These are phyloP conservation scores for Mechanitis mazaeus DNA, from an alignment of 2,888 invertebrate genomes.

Conservation along the genomic window DNA sequence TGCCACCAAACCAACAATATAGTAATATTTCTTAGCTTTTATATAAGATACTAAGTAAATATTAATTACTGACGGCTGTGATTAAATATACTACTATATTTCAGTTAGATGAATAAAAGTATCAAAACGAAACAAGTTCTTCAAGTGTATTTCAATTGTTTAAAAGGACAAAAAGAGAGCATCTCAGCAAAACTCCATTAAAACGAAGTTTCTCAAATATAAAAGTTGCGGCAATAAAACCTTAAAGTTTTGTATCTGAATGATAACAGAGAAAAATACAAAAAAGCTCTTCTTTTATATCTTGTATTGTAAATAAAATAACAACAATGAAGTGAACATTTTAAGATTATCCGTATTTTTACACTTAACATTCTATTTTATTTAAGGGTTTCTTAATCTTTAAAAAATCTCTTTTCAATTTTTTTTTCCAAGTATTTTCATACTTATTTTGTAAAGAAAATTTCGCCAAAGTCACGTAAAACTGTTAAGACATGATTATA, in stretches of 20 bases:
- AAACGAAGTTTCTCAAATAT: constrained; percentile 30
- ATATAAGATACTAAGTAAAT: background rate
- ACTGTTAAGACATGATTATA: too few relatives aligned
- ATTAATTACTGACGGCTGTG: background rate
- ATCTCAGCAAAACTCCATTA: constrained; percentile 30
- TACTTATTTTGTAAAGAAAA: too few relatives aligned
- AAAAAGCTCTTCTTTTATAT: constrained; percentile 25
- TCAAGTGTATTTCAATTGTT: constrained; percentile 24
- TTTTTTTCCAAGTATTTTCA: too few relatives aligned
- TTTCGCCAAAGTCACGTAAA: too few relatives aligned
- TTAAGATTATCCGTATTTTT: background rate
- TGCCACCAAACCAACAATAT: too few relatives aligned
- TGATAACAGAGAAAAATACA: constrained; percentile 16
- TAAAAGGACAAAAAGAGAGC: constrained; percentile 27
- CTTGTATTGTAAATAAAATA: constrained; percentile 17
- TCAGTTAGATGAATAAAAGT: constrained; percentile 13
- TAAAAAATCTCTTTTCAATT: too few relatives aligned
- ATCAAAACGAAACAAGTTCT: constrained; percentile 9
- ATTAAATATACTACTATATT: constrained; percentile 11
- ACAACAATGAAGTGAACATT: background rate
- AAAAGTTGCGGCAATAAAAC: constrained; percentile 31
- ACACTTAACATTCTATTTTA: background rate
- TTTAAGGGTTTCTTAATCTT: too few relatives aligned
- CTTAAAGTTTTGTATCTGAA: constrained; percentile 28
- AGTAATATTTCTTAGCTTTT: too few relatives aligned